Evolutionary conservation across 1,140 invertebrate species (phyloP).

Genomic region (Laupala kohalensis): DNA sequence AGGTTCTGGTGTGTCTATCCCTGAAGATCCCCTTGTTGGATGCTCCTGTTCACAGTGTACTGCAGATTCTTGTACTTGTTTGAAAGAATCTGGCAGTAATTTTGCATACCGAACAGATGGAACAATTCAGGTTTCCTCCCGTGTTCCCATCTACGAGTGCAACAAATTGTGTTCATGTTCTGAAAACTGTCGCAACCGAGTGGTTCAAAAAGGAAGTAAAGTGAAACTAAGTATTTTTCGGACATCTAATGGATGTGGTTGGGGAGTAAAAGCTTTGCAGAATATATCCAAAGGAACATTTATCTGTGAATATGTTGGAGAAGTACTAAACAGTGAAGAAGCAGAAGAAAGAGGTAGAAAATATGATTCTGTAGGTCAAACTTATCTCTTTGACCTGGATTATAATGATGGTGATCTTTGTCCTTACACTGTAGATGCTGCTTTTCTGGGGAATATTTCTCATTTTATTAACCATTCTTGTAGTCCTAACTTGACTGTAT

Average conservation of each 20-base stretch:
- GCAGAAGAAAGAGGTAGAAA: slow-evolving; percentile 67
- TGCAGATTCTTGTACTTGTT: slow-evolving; percentile 29
- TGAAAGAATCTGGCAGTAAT: slow-evolving; percentile 40
- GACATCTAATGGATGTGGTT: slow-evolving; percentile 75
- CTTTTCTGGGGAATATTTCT: slow-evolving; percentile 72
- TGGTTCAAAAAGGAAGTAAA: slow-evolving; percentile 72
- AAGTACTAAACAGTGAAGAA: slow-evolving; percentile 82
- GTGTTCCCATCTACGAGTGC: slow-evolving; percentile 84
- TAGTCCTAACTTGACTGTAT: slow-evolving; percentile 83
- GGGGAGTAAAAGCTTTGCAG: slow-evolving; percentile 77
- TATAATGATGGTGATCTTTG: slow-evolving; percentile 67
- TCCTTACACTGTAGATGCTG: slow-evolving; percentile 80
- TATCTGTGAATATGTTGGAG: slow-evolving; percentile 83
- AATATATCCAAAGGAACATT: slow-evolving; percentile 67
- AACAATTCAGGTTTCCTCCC: slow-evolving; percentile 50
- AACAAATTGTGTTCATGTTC: slow-evolving; percentile 74
- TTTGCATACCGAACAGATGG: slow-evolving; percentile 58
- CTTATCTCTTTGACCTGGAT: slow-evolving; percentile 90
- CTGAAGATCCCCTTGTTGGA: slow-evolving; percentile 63
- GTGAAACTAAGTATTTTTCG: slow-evolving; percentile 72
- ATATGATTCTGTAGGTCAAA: slow-evolving; percentile 75
- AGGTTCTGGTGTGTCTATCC: slow-evolving; percentile 53
- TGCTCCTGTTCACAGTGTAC: slow-evolving; percentile 61
- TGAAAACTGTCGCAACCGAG: slow-evolving; percentile 61
- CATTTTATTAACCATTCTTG: slow-evolving; percentile 96